A percentile compares a stretch with the other conserved stretches of the same genome.
Evolutionary conservation across 2,888 invertebrate species (phyloP).

Genomic region (Anoncus sp.): DNA sequence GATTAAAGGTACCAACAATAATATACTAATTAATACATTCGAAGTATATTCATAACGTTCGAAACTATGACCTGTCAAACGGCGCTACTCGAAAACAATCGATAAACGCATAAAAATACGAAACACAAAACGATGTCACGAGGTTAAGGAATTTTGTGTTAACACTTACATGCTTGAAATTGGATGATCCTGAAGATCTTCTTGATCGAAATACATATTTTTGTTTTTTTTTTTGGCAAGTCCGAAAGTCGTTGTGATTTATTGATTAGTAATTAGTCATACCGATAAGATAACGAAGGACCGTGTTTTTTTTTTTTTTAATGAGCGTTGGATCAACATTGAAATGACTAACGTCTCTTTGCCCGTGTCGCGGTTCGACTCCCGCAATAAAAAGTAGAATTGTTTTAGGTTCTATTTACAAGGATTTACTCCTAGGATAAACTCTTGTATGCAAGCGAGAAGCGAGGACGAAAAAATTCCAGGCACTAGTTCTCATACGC

Average conservation of each 20-base stretch:
- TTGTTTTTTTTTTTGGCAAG: conserved; percentile 29
- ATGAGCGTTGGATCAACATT: conserved; percentile 52
- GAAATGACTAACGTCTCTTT: conserved; percentile 27
- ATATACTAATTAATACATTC: neutral
- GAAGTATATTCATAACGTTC: conserved; percentile 4
- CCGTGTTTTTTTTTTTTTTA: neutral
- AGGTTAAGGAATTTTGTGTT: conserved; percentile 37
- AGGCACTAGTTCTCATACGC: too few relatives aligned
- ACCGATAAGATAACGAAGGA: conserved; percentile 41
- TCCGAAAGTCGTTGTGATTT: conserved; percentile 22
- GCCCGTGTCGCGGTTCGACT: conserved; percentile 51
- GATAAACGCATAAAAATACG: conserved; percentile 39
- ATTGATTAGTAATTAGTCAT: conserved; percentile 37
- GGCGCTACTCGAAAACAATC: conserved; percentile 43
- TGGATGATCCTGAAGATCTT: conserved; percentile 71
- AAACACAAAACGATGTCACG: conserved; percentile 28
- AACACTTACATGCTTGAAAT: conserved; percentile 75
- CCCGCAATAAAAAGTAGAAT: conserved; percentile 59
- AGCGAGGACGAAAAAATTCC: conserved; percentile 15
- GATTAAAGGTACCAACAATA: neutral
- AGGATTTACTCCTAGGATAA: neutral
- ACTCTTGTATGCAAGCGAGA: neutral
- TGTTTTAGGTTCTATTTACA: conserved; percentile 50
- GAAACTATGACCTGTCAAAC: conserved; percentile 27
- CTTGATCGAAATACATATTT: conserved; percentile 73